Evolutionary conservation across 2,797 vertebrate genomes (phyloP).

Genomic region (Picus viridis): DNA sequence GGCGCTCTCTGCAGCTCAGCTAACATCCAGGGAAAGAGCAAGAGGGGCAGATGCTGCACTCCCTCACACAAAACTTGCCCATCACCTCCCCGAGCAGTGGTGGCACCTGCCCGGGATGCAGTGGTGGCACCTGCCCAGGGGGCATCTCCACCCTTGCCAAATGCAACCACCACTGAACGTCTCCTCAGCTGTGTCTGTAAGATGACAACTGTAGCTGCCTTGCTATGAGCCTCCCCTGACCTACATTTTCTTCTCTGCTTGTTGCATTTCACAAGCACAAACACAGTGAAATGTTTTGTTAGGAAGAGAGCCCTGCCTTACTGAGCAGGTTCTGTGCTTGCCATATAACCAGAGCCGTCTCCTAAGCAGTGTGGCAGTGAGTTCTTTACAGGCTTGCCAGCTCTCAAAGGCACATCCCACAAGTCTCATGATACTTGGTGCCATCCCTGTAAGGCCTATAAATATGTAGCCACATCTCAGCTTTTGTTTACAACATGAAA

Average conservation of each 20-base stretch:
- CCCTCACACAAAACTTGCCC: not conserved
- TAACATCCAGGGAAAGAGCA: not conserved
- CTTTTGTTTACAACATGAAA: not conserved
- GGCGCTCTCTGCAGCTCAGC: not conserved
- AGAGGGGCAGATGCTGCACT: not conserved
- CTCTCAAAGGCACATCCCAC: constrained; percentile 21
- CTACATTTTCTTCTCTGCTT: constrained; percentile 16
- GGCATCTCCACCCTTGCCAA: rapidly evolving
- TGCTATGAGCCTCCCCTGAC: not conserved
- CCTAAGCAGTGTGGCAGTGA: constrained; percentile 12
- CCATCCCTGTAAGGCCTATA: constrained; percentile 19
- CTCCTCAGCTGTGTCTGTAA: not conserved
- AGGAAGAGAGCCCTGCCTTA: not conserved
- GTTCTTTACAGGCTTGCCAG: constrained; percentile 37
- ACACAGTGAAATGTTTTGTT: not conserved
- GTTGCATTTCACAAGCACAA: constrained; percentile 27
- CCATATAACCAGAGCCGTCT: not conserved
- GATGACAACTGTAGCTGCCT: not conserved
- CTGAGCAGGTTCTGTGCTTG: not conserved
- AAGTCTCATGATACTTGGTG: constrained; percentile 31
- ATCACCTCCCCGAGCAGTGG: not conserved
- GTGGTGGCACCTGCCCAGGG: not conserved
- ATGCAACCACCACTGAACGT: not conserved
- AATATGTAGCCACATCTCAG: constrained; percentile 28
- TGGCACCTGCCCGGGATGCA: not conserved